Base-by-base conservation (phyloP, 2,113 vertebrate genomes). In the Pedionomus torquatus region DNA sequence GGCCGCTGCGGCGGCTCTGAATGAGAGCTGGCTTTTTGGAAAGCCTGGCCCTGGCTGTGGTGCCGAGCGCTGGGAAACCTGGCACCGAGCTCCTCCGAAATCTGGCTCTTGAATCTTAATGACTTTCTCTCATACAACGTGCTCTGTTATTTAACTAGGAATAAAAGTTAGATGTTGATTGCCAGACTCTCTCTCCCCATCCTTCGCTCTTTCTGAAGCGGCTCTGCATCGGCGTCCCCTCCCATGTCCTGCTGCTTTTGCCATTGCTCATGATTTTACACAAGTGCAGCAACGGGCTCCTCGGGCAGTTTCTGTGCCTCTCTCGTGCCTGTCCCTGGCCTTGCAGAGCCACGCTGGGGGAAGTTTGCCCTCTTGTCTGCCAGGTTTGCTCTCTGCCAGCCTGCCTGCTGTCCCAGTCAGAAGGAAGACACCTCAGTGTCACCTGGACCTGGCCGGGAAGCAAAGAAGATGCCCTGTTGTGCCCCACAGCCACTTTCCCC, bases 91-190 rank as follows among this genome's bases (percentile, higher is more conserved):
- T 95, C 61, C 60, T 85, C 49, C 20, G 19, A 89, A 93, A 87
- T 76, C 90, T 90, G 96, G 82, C 88, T 89, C 89, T 72, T 94
- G 86, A 95, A 87, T 83, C 94, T 94, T 90, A 78, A 68, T 48
- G 96, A 48, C 95, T 93, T 95, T 92, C 89, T 95, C 60, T 95
- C 70, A 24, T 94, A 82, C 8, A 5, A 76, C 0, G 25, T 91
- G 80, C 87, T 96, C 80, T 74, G 88, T 92, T 96, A 83, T 76
- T 95, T 93, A 89, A 94, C 86, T 31, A 52, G 85, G 69, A 87
- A 92, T 92, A 87, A 92, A 93, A 94, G 26, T 19, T 2, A 26
- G 69, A 48, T 64, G 52, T 33, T 44, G 77, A 64, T n/a, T 95
- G 96, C 94, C 92, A 95, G 86, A 90, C 41, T 87, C 64, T 28